Evolutionary conservation across 1,140 invertebrate species (phyloP).

Genomic region (Drepana arcuata): DNA sequence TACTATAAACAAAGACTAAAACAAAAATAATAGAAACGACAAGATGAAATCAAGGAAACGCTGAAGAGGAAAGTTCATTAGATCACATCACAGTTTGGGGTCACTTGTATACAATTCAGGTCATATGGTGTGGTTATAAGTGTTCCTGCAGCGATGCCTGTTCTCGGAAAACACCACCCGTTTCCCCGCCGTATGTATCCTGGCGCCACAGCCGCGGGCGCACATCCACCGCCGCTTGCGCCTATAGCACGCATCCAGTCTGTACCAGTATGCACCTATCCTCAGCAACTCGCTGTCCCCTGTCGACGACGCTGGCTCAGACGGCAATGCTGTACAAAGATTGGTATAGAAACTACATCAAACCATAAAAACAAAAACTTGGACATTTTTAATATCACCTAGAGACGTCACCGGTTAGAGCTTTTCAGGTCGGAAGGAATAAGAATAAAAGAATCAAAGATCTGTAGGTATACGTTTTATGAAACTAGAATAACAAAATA

Average conservation of each 20-base stretch:
- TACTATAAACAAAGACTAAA: too few species aligned
- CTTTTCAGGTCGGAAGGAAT: too few species aligned
- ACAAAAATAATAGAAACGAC: too few species aligned
- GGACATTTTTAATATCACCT: too few species aligned
- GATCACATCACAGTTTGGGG: too few species aligned
- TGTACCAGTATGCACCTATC: conserved; percentile 51
- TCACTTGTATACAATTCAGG: too few species aligned
- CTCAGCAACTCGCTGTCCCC: conserved; percentile 37
- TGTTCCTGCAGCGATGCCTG: conserved; percentile 36
- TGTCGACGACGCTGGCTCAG: conserved; percentile 1
- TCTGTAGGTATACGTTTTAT: conserved; percentile 7
- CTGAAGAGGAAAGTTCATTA: too few species aligned
- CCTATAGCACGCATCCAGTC: conserved; percentile 39
- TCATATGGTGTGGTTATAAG: conserved; percentile 34
- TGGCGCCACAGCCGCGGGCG: conserved; percentile 43
- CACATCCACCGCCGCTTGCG: conserved; percentile 48
- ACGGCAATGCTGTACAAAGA: conserved; percentile 7
- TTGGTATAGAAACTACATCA: too few species aligned
- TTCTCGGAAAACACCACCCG: conserved; percentile 41
- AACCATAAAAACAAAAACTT: too few species aligned
- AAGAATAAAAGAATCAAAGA: conserved; percentile 4
- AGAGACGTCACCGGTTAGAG: too few species aligned
- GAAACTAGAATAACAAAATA: conserved; percentile 5
- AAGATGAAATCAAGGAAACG: too few species aligned
- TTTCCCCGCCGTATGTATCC: conserved; percentile 54